Base-by-base conservation (phyloP, 2,888 invertebrate species). In the Pinctada fucata region DNA sequence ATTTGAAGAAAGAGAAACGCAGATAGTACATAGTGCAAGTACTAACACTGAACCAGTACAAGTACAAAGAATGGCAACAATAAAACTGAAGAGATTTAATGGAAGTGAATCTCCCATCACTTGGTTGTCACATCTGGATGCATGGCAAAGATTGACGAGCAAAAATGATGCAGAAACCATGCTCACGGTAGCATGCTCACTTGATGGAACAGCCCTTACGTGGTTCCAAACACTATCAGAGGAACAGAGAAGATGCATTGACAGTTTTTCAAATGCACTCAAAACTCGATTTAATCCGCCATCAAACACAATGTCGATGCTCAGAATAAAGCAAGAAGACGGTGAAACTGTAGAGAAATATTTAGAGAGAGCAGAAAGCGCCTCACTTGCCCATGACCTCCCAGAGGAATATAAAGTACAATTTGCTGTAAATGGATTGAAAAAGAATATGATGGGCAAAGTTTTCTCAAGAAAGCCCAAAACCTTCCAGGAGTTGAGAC, bases 311-410 rank as follows among this genome's bases (percentile, higher is more conserved):
- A 8, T 66, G 13, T 16, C 66, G 6, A 13, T 66, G n/a, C 31
- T 66, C 13, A n/a, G 13, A 16, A 66, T 66, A 66, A 66, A 66
- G 16, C 66, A 66, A 16, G 6, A 31, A n/a, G n/a, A 13, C 6
- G 31, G 16, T 6, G 66, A 66, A 31, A 16, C 10, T 6, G 6
- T 16, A 13, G 66, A 66, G 6, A 31, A 66, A 6, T 66, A 66
- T 16, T 66, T 66, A 16, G 66, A 66, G 66, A 66, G 66, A 66
- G 66, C 66, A n/a, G 66, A 66, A 66, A 8, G 31, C n/a, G 16
- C 16, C 10, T 13, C 66, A 6, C 16, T 66, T 6, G 66, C 13
- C 6, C 66, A 66, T 16, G 10, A 8, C 16, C 66, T 66, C 5
- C 66, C 66, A 6, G 66, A 66, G 1, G 6, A 13, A 16, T 66